phyloP scores from a whole-genome alignment of 2,113 vertebrate species.

The Grantiella picta region DNA sequence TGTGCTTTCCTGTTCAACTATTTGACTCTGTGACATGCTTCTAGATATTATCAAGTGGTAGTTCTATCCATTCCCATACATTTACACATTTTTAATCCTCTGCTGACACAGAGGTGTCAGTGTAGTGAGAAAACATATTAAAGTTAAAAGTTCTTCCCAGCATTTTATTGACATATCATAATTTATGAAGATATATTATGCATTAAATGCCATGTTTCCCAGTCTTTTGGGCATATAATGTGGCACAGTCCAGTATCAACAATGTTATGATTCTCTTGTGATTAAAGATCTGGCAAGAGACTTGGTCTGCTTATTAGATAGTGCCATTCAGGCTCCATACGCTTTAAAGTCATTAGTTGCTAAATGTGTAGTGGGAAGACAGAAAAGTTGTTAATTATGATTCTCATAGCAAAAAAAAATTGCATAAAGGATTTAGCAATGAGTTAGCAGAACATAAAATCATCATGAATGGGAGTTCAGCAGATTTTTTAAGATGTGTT shows the following conservation, averaged over 20 bases:
- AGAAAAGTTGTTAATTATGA: not conserved
- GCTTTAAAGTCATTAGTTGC: not conserved
- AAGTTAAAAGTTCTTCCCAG: not conserved
- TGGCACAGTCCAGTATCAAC: slow-evolving; percentile 5
- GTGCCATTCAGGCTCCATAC: not conserved
- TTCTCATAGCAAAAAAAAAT: not conserved
- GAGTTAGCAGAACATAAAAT: not conserved
- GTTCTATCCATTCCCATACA: not conserved
- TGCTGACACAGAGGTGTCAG: no score
- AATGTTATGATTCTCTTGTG: not conserved
- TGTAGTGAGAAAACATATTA: not conserved
- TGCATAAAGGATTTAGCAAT: not conserved
- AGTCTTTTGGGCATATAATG: not conserved
- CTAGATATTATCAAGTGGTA: not conserved
- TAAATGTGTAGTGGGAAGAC: not conserved
- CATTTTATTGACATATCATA: not conserved
- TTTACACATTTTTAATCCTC: not conserved
- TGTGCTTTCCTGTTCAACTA: not conserved
- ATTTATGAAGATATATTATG: not conserved
- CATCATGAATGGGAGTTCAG: not conserved
- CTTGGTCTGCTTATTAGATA: not conserved
- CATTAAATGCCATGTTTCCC: not conserved
- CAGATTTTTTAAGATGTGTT: not conserved
- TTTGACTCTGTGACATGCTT: not conserved
- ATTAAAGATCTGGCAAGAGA: not conserved